A percentile compares a stretch with the other conserved stretches of the same genome.
Conservation (phyloP, 1,140 invertebrate genomes). For the Eumaeus atala region DNA sequence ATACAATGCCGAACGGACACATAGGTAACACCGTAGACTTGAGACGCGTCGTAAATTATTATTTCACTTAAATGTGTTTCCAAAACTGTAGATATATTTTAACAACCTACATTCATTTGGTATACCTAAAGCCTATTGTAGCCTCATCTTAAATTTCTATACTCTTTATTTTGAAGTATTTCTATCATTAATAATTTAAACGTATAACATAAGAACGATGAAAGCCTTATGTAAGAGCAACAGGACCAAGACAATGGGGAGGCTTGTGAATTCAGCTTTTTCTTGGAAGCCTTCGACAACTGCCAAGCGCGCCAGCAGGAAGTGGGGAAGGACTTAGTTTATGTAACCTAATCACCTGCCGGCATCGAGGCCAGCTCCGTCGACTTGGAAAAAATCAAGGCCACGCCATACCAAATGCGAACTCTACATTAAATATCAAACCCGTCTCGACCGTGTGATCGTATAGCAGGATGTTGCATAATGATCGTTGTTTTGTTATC, state of each 20-base stretch:
- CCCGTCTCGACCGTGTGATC: constrained; percentile 43
- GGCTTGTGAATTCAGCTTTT: constrained; percentile 61
- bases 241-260: constrained; percentile 58
- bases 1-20: neutral
- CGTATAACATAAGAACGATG: neutral
- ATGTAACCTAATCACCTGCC: constrained; percentile 74
- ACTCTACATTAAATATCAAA: constrained; percentile 51
- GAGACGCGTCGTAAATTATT: constrained; percentile 6
- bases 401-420: constrained; percentile 52
- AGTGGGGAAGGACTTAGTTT: constrained; percentile 70
- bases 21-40: neutral
- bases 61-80: constrained; percentile 2
- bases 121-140: neutral
- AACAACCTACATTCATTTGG: no score
- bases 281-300: constrained; percentile 69
- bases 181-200: no score
- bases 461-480: constrained; percentile 70
- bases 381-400: constrained; percentile 66
- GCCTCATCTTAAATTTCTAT: neutral
- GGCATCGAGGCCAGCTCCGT: constrained; percentile 54
- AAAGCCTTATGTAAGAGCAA: constrained; percentile 46
- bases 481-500: constrained; percentile 68
- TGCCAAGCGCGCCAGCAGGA: constrained; percentile 67
- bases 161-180: neutral
- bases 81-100: neutral